Evolutionary conservation across 2,797 vertebrate genomes (phyloP).

Genomic region (Octomys mimax): DNA sequence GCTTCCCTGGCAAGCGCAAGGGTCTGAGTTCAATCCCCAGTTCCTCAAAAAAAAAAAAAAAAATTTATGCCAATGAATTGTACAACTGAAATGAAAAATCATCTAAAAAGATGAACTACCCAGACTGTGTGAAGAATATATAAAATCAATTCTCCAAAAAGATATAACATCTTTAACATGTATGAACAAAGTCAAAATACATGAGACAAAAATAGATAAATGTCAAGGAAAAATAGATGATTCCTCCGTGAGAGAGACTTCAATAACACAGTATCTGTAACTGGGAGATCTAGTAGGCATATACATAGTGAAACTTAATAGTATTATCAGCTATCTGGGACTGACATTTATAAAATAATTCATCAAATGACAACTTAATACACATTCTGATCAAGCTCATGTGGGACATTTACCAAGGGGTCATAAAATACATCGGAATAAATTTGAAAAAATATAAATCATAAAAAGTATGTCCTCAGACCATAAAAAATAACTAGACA

Average conservation of each 20-base stretch:
- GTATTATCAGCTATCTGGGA: not conserved
- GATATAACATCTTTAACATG: not conserved
- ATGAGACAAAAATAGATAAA: not conserved
- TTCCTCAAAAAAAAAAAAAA: too few species aligned
- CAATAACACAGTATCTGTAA: not conserved
- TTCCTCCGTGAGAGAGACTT: not conserved
- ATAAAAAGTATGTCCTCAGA: not conserved
- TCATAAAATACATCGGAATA: constrained; percentile 1
- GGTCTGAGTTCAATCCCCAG: too few species aligned
- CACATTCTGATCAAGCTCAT: not conserved
- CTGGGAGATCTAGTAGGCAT: not conserved
- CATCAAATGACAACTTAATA: not conserved
- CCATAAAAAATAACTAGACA: constrained; percentile 37
- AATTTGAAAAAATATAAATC: not conserved
- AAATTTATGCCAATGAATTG: constrained; percentile 4
- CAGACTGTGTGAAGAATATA: constrained; percentile 61
- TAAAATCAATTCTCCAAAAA: constrained; percentile 1
- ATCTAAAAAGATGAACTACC: constrained; percentile 31
- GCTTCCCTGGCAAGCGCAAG: too few species aligned
- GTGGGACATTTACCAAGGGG: not conserved
- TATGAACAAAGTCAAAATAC: constrained; percentile 14
- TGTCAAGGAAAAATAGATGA: not conserved
- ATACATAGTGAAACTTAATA: not conserved
- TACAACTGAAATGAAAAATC: constrained; percentile 38
- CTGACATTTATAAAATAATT: not conserved